Evolutionary conservation across 2,888 invertebrate species (phyloP).

Genomic region (Linnaemya vulpina): DNA sequence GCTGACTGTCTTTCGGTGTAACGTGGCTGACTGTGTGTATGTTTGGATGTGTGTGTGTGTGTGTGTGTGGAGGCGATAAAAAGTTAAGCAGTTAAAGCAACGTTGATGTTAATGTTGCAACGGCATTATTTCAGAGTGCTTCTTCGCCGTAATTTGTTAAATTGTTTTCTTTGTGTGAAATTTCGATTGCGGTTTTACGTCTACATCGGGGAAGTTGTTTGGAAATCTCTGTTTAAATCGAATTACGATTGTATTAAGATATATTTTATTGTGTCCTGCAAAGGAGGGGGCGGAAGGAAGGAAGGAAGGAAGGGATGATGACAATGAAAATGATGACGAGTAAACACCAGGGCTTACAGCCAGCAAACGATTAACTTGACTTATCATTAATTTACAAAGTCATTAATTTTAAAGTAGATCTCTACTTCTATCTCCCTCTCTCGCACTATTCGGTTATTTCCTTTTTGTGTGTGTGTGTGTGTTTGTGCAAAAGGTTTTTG

Average conservation of each 20-base stretch:
- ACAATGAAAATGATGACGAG: constrained; percentile 7
- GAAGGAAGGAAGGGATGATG: too few species aligned
- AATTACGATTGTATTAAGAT: constrained; percentile 44
- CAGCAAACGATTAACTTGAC: constrained; percentile 66
- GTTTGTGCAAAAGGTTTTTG: neutral
- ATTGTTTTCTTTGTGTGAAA: neutral
- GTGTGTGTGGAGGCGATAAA: neutral
- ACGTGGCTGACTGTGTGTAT: too few species aligned
- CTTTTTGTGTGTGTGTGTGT: neutral
- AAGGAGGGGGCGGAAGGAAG: too few species aligned
- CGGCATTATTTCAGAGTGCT: constrained; percentile 52
- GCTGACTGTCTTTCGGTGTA: too few species aligned
- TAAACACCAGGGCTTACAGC: constrained; percentile 10
- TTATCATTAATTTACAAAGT: constrained; percentile 67
- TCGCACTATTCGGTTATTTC: neutral
- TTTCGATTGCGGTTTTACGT: neutral
- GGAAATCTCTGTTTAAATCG: constrained; percentile 35
- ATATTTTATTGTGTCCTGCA: constrained; percentile 12
- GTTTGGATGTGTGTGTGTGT: neutral
- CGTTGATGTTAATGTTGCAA: constrained; percentile 37
- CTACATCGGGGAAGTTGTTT: constrained; percentile 13
- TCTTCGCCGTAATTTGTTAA: neutral
- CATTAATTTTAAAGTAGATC: constrained; percentile 67
- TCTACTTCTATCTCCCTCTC: constrained; percentile 16
- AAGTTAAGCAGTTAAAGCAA: constrained; percentile 11